Percentiles rank a stretch among this genome's conserved stretches.
These are phyloP conservation scores for Pomacea maculata DNA, from an alignment of 1,140 invertebrate species.

Conservation along the genomic window DNA sequence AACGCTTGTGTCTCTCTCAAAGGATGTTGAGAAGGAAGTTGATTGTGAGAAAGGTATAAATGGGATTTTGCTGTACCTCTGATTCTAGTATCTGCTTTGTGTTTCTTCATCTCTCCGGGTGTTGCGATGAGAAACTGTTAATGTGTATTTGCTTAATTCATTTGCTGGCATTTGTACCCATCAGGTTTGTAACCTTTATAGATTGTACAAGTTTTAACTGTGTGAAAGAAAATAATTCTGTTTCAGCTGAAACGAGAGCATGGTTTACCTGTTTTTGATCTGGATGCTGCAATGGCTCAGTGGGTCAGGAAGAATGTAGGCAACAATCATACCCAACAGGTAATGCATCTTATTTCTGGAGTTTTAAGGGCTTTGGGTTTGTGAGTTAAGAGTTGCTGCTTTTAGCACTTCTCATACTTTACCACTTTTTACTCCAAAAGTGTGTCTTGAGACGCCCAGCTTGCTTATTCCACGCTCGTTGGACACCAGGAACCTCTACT, in stretches of 20 bases:
- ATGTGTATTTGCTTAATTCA: too few relatives aligned
- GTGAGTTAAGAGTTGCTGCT: too few relatives aligned
- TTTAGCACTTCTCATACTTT: too few relatives aligned
- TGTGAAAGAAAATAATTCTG: not conserved
- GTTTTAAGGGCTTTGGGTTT: too few relatives aligned
- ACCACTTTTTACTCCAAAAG: too few relatives aligned
- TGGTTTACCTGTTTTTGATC: conserved; percentile 70
- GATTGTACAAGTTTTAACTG: too few relatives aligned
- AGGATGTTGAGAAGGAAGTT: conserved; percentile 72
- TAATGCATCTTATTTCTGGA: not conserved
- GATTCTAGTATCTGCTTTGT: not conserved
- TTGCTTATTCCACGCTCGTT: too few relatives aligned
- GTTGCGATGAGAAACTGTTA: too few relatives aligned
- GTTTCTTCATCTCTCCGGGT: not conserved
- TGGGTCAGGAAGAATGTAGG: conserved; percentile 17
- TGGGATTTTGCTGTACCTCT: too few relatives aligned
- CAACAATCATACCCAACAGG: not conserved
- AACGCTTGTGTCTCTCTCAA: conserved; percentile 62
- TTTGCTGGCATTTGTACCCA: too few relatives aligned
- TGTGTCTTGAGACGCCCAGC: too few relatives aligned
- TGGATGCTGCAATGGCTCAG: conserved; percentile 65
- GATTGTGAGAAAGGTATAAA: conserved; percentile 68
- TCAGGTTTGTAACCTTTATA: not conserved
- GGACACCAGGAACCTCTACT: too few relatives aligned
- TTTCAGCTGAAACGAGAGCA: conserved; percentile 69